Conservation (phyloP, 2,888 invertebrate species). For the Drepanosiphum platanoidis region DNA sequence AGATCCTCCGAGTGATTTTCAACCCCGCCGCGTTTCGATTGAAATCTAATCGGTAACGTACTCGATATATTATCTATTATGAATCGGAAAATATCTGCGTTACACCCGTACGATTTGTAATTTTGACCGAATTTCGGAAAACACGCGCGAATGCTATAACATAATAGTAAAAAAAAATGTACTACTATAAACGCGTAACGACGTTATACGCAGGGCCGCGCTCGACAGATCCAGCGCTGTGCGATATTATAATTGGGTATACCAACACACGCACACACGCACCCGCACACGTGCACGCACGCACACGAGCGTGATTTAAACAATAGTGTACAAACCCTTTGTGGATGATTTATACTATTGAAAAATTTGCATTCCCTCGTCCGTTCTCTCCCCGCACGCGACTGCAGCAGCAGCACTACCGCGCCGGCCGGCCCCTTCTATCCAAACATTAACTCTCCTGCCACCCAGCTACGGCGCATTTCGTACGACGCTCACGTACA, state of each 20-base stretch:
- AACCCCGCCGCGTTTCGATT: too few species aligned
- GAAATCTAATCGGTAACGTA: too few species aligned
- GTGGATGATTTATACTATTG: conserved; percentile 46
- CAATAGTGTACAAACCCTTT: conserved; percentile 45
- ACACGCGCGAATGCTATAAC: neutral
- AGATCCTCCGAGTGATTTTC: too few species aligned
- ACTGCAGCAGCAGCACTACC: conserved; percentile 3
- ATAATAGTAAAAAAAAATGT: too few species aligned
- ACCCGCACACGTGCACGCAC: neutral
- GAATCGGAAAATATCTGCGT: neutral
- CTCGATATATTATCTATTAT: too few species aligned
- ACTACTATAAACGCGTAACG: neutral
- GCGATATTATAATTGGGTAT: conserved; percentile 51
- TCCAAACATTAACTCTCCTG: conserved; percentile 35
- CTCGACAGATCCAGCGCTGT: neutral
- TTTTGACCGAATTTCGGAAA: neutral
- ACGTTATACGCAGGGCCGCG: neutral
- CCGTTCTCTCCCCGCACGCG: neutral
- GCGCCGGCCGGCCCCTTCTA: neutral
- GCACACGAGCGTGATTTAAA: neutral
- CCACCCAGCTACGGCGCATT: conserved; percentile 15
- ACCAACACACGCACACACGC: neutral
- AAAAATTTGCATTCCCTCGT: conserved; percentile 57
- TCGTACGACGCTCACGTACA: conserved; percentile 52
- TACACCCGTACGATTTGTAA: neutral